Percentiles rank a stretch among this genome's conserved stretches.
Conservation (phyloP, 2,888 invertebrate species). For the Ephialtes manifestator region DNA sequence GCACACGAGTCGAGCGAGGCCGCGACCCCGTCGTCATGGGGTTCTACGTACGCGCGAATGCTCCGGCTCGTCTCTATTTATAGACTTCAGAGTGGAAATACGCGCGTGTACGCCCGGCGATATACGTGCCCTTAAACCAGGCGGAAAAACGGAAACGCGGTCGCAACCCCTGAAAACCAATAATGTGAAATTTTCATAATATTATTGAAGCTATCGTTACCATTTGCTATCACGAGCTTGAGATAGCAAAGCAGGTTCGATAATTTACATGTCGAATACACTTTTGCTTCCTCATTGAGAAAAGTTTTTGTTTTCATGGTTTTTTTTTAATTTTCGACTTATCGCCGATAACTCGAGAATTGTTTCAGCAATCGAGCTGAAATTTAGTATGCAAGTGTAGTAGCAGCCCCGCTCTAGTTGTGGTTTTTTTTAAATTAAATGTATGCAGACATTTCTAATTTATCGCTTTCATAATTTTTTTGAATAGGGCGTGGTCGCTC, state of each 20-base stretch:
- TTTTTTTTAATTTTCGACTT: too few species aligned
- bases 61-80: conserved; percentile 40
- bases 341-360: too few species aligned
- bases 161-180: conserved; percentile 4
- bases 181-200: neutral
- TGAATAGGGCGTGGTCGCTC: too few species aligned
- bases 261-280: neutral
- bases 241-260: neutral
- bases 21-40: conserved; percentile 57
- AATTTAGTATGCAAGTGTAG: too few species aligned
- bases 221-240: neutral
- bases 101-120: conserved; percentile 22
- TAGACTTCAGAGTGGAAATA: conserved; percentile 17
- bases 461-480: too few species aligned
- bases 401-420: too few species aligned
- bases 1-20: conserved; percentile 39
- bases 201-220: neutral
- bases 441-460: too few species aligned
- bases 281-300: too few species aligned
- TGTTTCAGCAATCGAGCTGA: too few species aligned
- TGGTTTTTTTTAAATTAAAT: too few species aligned
- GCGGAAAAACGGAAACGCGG: conserved; percentile 17
- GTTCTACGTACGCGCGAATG: conserved; percentile 30
- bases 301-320: too few species aligned
- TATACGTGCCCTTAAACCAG: neutral